Evolutionary conservation across 2,797 vertebrate genomes (phyloP).

Genomic region (Sciurus vulgaris): DNA sequence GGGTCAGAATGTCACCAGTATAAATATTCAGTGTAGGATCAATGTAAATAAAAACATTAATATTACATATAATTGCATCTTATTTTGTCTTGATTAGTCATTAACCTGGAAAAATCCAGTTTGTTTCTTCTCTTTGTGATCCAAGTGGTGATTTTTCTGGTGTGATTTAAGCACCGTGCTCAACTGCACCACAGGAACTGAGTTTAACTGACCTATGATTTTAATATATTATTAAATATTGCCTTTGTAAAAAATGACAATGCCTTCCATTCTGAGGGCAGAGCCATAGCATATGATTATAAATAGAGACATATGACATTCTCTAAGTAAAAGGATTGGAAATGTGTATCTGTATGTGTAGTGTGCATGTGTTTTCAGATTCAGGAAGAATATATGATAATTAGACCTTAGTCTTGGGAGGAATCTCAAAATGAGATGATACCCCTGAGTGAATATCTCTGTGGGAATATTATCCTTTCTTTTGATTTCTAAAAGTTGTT

Average conservation of each 20-base stretch:
- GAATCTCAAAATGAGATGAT: neutral
- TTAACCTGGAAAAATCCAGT: neutral
- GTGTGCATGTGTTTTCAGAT: neutral
- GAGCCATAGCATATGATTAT: neutral
- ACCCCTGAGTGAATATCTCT: neutral
- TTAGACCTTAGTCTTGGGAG: neutral
- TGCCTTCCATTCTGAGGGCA: neutral
- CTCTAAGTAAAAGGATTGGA: neutral
- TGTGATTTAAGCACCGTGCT: neutral
- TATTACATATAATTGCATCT: neutral
- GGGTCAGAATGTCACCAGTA: neutral
- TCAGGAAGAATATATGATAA: neutral
- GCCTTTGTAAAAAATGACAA: neutral
- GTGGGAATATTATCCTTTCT: neutral
- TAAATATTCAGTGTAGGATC: neutral
- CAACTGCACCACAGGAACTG: neutral
- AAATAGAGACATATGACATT: neutral
- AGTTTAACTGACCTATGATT: neutral
- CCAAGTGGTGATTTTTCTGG: neutral
- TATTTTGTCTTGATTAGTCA: neutral
- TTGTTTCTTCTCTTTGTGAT: neutral
- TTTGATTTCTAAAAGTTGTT: neutral
- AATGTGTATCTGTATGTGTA: neutral
- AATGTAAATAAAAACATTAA: neutral
- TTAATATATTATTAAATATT: neutral